Evolutionary conservation across 2,888 invertebrate species (phyloP).

Genomic region (Petrolisthes cinctipes): DNA sequence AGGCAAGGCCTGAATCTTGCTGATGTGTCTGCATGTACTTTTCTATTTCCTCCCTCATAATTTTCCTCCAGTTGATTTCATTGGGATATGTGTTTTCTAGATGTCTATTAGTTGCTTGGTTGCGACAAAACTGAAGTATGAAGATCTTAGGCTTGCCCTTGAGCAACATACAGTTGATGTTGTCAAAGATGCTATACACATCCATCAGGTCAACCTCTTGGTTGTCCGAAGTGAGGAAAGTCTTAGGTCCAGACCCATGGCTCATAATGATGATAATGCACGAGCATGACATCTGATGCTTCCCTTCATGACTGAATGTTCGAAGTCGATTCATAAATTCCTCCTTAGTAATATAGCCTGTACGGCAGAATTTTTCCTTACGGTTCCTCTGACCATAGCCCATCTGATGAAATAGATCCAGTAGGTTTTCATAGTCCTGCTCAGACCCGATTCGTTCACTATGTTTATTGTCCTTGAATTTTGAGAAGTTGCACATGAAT

Average conservation of each 20-base stretch:
- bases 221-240: slow-evolving; percentile 59
- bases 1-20: too few species aligned
- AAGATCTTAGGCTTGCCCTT: slow-evolving; percentile 60
- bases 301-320: slow-evolving; percentile 34
- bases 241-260: slow-evolving; percentile 57
- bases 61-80: neutral
- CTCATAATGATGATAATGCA: slow-evolving; percentile 63
- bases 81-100: neutral
- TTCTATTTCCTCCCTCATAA: slow-evolving; percentile 18
- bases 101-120: neutral
- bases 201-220: slow-evolving; percentile 55
- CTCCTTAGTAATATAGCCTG: slow-evolving; percentile 48
- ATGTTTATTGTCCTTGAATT: slow-evolving; percentile 37
- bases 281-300: slow-evolving; percentile 48
- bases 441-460: slow-evolving; percentile 46
- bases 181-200: slow-evolving; percentile 55
- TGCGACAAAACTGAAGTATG: slow-evolving; percentile 63
- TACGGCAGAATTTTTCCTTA: slow-evolving; percentile 38
- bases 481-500: slow-evolving; percentile 59
- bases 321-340: slow-evolving; percentile 33
- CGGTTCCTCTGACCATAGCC: slow-evolving; percentile 42
- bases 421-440: slow-evolving; percentile 50
- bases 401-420: slow-evolving; percentile 57
- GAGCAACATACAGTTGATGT: slow-evolving; percentile 48
- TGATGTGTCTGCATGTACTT: neutral